Evolutionary conservation across 1,140 invertebrate species (phyloP).

Genomic region (Bombus superbus): DNA sequence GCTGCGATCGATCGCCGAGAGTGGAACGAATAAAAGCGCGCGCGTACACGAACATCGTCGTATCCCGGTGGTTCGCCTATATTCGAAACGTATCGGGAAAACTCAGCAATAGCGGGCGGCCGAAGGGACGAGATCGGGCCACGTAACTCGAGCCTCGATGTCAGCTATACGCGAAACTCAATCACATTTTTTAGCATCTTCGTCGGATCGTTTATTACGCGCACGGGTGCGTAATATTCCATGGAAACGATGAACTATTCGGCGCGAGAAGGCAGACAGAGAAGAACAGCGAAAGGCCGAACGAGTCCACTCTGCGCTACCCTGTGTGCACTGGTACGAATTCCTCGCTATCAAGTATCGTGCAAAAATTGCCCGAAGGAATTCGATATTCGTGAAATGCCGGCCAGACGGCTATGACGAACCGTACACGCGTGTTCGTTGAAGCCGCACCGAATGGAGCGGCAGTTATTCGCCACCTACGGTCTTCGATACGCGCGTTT

Average conservation of each 20-base stretch:
- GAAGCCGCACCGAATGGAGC: constrained; percentile 44
- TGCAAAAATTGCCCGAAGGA: constrained; percentile 61
- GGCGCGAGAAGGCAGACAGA: neutral
- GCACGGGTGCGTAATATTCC: constrained; percentile 47
- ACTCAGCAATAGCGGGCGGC: too few species aligned
- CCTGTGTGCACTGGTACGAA: constrained; percentile 57
- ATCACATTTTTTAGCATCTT: constrained; percentile 36
- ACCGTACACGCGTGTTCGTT: constrained; percentile 1
- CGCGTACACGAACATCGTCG: neutral
- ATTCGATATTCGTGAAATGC: constrained; percentile 60
- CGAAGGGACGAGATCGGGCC: neutral
- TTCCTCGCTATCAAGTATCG: constrained; percentile 65
- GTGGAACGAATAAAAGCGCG: neutral
- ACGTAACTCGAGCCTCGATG: constrained; percentile 22
- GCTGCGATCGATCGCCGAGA: neutral
- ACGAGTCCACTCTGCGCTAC: neutral
- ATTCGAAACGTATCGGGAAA: neutral
- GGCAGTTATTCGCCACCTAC: constrained; percentile 37
- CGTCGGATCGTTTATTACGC: constrained; percentile 47
- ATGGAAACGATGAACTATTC: constrained; percentile 41
- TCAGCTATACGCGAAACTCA: constrained; percentile 36
- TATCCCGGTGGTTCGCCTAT: neutral
- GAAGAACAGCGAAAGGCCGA: too few species aligned
- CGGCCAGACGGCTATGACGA: neutral
- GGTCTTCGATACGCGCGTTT: constrained; percentile 21